Evolutionary conservation across 2,113 vertebrate species (phyloP), one percentile per base, ranked within the genome.

Genomic region (Todiramphus chloris): DNA sequence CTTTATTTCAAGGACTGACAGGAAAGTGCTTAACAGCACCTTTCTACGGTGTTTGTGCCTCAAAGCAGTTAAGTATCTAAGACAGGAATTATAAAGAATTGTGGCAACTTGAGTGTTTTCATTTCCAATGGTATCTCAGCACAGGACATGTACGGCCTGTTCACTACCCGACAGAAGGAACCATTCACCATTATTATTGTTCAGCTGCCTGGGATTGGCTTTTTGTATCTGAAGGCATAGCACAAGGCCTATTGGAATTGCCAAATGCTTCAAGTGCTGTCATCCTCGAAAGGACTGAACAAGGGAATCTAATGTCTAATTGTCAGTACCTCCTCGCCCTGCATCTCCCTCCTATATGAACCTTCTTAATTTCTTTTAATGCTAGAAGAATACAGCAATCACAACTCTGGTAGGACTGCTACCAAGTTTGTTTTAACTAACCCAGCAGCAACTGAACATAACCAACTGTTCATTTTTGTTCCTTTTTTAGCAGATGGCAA

Each of bases 111-210:
- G 17, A 77, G 58, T 88, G 86, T 94, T 97, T 94, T 81, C 56
- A 82, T 95, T 97, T 97, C 95, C 96, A 97, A 17, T 81, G 77
- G 86, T 77, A 94, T 88, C 94, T 97, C 93, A 97, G 94, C 91
- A 96, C 2, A 96, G 86, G 89, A 95, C 85, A 90, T 5, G 48
- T 20, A 85, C 35, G 74, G 60, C 90, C 81, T 91, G 83, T 94
- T 96, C 83, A 91, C 60, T 44, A 87, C 63, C 53, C 8, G 15
- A 72, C 68, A 87, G 91, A 96, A 97, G 87, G 37, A 97, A 69
- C 93, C 58, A 91, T 91, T 97, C 87, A 74, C 78, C 63, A 55
- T 86, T 90, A 60, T 31, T 50, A 79, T 50, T 41, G 64, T 68
- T 67, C 50, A 81, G 73, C 73, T 33, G 92, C 66, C 9, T 66